Conservation (phyloP, 2,888 invertebrate genomes). For the Lasiommata megera region DNA sequence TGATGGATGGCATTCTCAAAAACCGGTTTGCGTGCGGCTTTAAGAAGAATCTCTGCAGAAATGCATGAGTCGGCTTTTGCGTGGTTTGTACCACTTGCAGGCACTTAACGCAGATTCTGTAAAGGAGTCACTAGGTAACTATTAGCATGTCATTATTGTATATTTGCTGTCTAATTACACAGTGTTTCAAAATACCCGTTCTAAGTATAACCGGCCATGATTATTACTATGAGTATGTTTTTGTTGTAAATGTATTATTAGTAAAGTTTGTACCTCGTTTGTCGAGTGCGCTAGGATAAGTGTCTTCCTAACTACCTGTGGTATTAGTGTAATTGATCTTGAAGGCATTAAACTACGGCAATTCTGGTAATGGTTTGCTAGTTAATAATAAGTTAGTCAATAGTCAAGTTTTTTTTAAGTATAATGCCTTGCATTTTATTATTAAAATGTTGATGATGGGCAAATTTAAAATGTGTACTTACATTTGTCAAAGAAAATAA, state of each 20-base stretch:
- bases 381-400: too few species aligned
- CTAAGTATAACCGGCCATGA: background rate
- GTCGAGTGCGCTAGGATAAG: background rate
- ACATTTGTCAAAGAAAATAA: too few species aligned
- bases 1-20: constrained; percentile 5
- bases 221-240: background rate
- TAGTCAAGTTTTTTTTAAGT: background rate
- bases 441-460: too few species aligned
- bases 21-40: background rate
- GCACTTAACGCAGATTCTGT: background rate
- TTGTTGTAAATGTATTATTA: background rate
- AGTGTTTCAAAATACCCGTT: background rate
- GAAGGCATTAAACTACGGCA: background rate
- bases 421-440: background rate
- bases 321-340: background rate
- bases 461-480: too few species aligned
- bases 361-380: background rate
- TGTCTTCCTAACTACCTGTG: background rate
- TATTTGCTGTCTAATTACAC: background rate
- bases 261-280: background rate
- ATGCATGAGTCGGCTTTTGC: background rate
- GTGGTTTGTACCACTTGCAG: background rate
- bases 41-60: background rate
- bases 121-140: background rate
- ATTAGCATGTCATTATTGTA: background rate